Conservation (phyloP, 1,140 invertebrate species). For the Heliothis subflexa region DNA sequence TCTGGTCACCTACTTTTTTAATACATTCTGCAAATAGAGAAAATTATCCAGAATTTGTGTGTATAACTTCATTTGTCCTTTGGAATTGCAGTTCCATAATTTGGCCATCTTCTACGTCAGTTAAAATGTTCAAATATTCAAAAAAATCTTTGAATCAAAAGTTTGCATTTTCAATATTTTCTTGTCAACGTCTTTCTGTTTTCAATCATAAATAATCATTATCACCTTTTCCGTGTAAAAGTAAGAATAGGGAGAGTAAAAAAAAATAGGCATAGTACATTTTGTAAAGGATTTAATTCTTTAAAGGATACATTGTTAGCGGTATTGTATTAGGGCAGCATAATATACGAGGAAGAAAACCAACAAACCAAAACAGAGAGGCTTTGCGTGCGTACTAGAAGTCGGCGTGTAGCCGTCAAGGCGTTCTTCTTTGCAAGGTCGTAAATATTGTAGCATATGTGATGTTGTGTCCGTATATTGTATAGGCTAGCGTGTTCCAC, state of each 20-base stretch:
- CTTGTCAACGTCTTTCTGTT: no score
- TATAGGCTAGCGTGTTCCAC: constrained; percentile 20
- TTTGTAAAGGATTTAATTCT: constrained; percentile 24
- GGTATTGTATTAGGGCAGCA: constrained; percentile 31
- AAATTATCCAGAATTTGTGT: no score
- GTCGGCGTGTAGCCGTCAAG: constrained; percentile 39
- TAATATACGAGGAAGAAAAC: constrained; percentile 28
- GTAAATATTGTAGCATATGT: constrained; percentile 28
- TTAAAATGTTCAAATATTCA: no score
- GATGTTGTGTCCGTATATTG: constrained; percentile 12
- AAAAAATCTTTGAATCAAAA: no score
- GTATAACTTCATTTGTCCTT: no score
- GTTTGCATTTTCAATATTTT: no score
- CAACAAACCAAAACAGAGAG: constrained; percentile 15
- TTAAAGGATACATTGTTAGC: constrained; percentile 19
- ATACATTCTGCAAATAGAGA: no score
- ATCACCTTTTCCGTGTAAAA: not conserved
- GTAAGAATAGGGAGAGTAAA: not conserved
- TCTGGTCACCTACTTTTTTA: no score
- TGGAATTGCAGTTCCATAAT: no score
- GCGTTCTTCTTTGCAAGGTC: constrained; percentile 45
- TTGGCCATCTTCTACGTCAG: no score
- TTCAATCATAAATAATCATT: no score
- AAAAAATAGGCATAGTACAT: not conserved
- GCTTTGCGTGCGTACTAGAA: constrained; percentile 42